These are phyloP conservation scores for Adelognathus sp. DNA, from an alignment of 2,888 invertebrate species.

Conservation along the genomic window DNA sequence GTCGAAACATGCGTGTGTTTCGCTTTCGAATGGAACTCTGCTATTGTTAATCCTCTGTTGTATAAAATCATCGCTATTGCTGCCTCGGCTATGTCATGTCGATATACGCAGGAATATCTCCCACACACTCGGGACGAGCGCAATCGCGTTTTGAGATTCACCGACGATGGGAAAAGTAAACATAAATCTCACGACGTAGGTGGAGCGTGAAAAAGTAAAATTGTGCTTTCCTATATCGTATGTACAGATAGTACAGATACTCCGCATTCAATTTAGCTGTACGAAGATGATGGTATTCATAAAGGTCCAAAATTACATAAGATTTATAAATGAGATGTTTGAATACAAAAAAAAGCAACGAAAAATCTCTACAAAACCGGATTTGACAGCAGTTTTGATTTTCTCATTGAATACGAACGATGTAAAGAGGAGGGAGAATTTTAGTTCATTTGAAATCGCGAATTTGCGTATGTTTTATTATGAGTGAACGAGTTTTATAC, in stretches of 20 bases:
- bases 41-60: slow-evolving; percentile 13
- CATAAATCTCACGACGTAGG: background rate
- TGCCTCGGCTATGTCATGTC: background rate
- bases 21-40: background rate
- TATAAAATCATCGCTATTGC: background rate
- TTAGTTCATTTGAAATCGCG: too few relatives aligned
- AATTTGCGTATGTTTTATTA: too few relatives aligned
- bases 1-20: slow-evolving; percentile 5
- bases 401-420: too few relatives aligned
- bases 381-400: too few relatives aligned
- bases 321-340: slow-evolving; percentile 19
- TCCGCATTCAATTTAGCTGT: background rate
- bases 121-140: background rate
- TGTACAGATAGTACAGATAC: background rate
- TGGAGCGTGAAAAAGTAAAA: background rate
- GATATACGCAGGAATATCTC: background rate
- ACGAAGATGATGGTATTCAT: slow-evolving; percentile 30
- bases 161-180: background rate
- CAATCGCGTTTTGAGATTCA: background rate
- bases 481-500: too few relatives aligned
- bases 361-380: background rate
- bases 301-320: slow-evolving; percentile 1
- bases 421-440: too few relatives aligned
- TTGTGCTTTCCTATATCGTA: background rate
- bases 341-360: background rate